Percentiles rank a stretch among this genome's conserved stretches.
Conservation (phyloP, 2,888 invertebrate species). For the Coleophora deauratella region DNA sequence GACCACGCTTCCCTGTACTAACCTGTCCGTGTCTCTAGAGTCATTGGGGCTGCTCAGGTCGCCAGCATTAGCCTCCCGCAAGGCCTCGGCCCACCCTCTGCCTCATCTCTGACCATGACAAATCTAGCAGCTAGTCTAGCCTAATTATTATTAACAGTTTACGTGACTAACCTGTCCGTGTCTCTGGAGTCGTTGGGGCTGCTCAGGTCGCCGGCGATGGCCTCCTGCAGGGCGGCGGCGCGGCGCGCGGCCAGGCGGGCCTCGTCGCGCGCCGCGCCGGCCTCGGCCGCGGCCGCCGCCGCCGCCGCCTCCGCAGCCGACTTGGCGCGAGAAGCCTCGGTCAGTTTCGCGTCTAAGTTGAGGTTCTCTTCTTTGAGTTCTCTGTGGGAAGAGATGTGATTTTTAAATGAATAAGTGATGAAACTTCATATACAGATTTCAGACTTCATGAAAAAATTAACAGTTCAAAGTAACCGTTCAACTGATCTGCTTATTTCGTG, state of each 20-base stretch:
- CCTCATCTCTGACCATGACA: too few relatives aligned
- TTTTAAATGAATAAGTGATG: too few relatives aligned
- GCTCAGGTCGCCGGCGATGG: constrained; percentile 90
- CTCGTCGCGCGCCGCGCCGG: constrained; percentile 83
- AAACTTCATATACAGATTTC: too few relatives aligned
- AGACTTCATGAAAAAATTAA: background rate
- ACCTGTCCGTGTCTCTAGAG: too few relatives aligned
- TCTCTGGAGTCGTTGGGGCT: constrained; percentile 76
- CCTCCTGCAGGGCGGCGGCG: constrained; percentile 93
- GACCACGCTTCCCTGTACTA: too few relatives aligned
- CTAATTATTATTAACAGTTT: too few relatives aligned
- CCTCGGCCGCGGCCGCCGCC: constrained; percentile 81
- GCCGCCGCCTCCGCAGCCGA: constrained; percentile 85
- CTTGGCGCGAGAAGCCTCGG: constrained; percentile 81
- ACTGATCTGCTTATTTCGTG: background rate
- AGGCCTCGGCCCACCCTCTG: too few relatives aligned
- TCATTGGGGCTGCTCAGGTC: too few relatives aligned
- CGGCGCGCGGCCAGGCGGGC: constrained; percentile 90
- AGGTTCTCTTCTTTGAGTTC: constrained; percentile 88
- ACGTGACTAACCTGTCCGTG: constrained; percentile 70
- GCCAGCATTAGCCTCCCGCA: too few relatives aligned
- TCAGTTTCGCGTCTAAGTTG: constrained; percentile 79
- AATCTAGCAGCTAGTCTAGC: too few relatives aligned
- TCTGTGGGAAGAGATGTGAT: constrained; percentile 33
- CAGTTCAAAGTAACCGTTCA: background rate